A percentile compares a stretch with the other conserved stretches of the same genome.
These are phyloP conservation scores for Pteropus alecto DNA, from an alignment of 2,113 vertebrate species.

Conservation along the genomic window DNA sequence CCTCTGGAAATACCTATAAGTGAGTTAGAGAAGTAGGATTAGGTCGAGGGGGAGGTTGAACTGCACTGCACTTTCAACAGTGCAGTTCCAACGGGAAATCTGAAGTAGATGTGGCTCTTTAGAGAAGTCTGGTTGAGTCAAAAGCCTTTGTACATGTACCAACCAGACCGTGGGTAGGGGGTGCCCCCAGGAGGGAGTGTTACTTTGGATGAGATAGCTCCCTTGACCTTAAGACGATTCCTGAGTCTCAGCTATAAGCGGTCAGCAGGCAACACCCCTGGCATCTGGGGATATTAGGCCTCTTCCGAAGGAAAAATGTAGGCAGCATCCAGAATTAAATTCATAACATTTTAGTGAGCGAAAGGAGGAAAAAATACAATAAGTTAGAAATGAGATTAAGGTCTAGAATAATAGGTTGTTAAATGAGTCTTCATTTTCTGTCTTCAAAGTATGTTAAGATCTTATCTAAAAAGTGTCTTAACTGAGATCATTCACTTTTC, in stretches of 20 bases:
- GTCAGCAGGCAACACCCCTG: background rate
- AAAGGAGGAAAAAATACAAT: background rate
- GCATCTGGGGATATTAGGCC: background rate
- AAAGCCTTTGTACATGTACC: background rate
- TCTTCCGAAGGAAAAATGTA: background rate
- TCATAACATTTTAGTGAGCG: background rate
- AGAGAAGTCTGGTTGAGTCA: background rate
- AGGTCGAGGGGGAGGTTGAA: background rate
- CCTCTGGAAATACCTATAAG: background rate
- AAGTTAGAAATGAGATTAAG: background rate
- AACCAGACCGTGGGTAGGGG: too few species aligned
- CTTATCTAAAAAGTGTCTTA: background rate
- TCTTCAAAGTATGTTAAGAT: background rate
- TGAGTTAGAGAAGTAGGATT: background rate
- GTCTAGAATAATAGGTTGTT: background rate
- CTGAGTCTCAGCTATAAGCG: background rate
- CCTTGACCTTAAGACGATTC: background rate
- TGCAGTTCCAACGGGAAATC: background rate
- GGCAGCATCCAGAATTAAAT: background rate
- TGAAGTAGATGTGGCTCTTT: background rate
- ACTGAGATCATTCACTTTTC: background rate
- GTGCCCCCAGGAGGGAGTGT: background rate
- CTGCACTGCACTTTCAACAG: background rate
- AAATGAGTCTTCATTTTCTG: background rate
- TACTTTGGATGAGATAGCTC: background rate